phyloP scores from a whole-genome alignment of 2,113 vertebrate genomes.

The Actenoides hombroni region DNA sequence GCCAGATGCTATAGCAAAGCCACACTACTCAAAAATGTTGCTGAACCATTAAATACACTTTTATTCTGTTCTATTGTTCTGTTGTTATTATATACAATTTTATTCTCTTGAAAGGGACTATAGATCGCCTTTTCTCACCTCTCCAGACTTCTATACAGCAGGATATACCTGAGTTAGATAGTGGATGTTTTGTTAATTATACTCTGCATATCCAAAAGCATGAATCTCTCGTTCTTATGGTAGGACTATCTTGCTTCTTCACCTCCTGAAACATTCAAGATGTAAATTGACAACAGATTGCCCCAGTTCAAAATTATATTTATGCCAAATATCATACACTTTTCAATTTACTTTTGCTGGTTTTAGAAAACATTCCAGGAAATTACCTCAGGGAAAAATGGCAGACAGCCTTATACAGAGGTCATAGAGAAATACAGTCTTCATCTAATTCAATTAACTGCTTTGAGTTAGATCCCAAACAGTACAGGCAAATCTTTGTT shows the following conservation, averaged over 20 bases:
- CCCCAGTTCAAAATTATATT: background rate
- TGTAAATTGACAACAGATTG: background rate
- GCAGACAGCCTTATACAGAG: background rate
- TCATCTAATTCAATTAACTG: constrained; percentile 38
- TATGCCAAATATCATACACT: background rate
- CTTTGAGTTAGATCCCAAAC: background rate
- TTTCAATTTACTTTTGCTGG: background rate
- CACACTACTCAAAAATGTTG: background rate
- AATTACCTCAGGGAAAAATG: background rate
- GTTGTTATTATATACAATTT: background rate
- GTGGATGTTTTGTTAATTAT: background rate
- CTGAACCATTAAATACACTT: background rate
- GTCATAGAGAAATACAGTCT: background rate
- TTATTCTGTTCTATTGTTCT: background rate
- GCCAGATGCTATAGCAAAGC: background rate
- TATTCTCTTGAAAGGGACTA: background rate
- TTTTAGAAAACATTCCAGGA: background rate
- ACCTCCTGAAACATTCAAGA: background rate
- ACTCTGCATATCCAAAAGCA: background rate
- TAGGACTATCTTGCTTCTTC: background rate
- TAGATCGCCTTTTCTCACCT: background rate
- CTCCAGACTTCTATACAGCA: background rate
- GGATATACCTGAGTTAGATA: background rate
- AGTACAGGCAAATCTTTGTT: background rate
- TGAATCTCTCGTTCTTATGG: background rate